Evolutionary conservation across 2,888 invertebrate species (phyloP).

Genomic region (Smittia sp.): DNA sequence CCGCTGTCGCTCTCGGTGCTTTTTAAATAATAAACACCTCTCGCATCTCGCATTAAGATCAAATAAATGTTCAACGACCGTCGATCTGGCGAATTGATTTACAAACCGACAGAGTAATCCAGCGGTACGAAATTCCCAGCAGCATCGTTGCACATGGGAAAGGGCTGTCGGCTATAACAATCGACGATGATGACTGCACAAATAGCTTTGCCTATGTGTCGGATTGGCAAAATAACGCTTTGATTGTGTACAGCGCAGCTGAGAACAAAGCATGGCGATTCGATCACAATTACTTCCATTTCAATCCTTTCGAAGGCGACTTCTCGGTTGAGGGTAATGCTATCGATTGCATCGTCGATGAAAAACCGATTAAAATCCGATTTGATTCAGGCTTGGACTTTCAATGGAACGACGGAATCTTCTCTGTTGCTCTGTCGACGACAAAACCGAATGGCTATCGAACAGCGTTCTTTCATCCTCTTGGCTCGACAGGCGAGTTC

Average conservation of each 20-base stretch:
- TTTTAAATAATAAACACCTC: background rate
- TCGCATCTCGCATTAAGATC: conserved; percentile 50
- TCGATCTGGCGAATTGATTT: conserved; percentile 67
- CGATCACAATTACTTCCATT: conserved; percentile 70
- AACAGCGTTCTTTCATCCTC: conserved; percentile 72
- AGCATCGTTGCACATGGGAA: conserved; percentile 52
- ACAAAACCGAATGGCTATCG: conserved; percentile 57
- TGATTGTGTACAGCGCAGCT: conserved; percentile 49
- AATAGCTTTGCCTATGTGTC: conserved; percentile 71
- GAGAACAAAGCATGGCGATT: conserved; percentile 67
- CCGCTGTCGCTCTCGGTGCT: background rate
- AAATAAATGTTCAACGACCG: conserved; percentile 58
- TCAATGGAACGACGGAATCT: conserved; percentile 74
- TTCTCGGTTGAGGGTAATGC: conserved; percentile 60
- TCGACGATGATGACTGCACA: conserved; percentile 59
- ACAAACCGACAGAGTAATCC: conserved; percentile 60
- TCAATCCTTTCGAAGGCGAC: conserved; percentile 68
- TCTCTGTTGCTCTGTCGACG: conserved; percentile 62
- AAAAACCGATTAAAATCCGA: background rate
- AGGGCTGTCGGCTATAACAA: conserved; percentile 65
- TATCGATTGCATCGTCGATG: background rate
- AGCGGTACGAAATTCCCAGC: conserved; percentile 56
- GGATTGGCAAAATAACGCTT: conserved; percentile 57
- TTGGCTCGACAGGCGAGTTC: conserved; percentile 55
- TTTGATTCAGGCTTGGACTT: conserved; percentile 20